Percentiles rank a stretch among this genome's conserved stretches.
Conservation (phyloP, 2,113 vertebrate species). For the Ctenodactylus gundi region DNA sequence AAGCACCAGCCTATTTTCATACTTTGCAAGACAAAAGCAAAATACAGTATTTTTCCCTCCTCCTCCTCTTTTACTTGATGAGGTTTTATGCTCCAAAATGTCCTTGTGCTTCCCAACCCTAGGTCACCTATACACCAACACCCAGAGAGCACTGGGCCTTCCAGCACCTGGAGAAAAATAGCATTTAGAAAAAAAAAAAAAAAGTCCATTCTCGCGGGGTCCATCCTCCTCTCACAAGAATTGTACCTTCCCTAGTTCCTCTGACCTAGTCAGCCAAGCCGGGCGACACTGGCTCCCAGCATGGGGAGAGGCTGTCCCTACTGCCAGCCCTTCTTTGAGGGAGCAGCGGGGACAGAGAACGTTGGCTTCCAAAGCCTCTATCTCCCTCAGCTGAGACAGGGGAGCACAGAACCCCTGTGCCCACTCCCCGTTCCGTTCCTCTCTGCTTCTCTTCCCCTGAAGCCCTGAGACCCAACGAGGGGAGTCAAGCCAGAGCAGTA, state of each 20-base stretch:
- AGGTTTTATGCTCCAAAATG: not conserved
- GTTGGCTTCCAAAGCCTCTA: not conserved
- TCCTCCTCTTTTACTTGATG: conserved; percentile 10
- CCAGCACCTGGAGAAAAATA: not conserved
- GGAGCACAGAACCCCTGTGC: not conserved
- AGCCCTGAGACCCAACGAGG: conserved; percentile 13
- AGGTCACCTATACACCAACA: not conserved
- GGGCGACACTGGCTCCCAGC: not conserved
- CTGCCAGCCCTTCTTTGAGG: not conserved
- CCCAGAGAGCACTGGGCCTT: not conserved
- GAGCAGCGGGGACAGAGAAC: accelerated
- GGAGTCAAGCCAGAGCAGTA: not conserved
- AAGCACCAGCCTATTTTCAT: not conserved
- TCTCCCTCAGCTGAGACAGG: not conserved
- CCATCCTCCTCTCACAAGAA: conserved; percentile 19
- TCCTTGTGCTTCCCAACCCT: not conserved
- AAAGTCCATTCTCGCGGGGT: not conserved
- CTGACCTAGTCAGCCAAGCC: not conserved
- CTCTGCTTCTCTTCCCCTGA: not conserved
- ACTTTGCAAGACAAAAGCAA: conserved; percentile 41
- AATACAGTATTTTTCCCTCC: not conserved
- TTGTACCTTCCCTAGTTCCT: not conserved
- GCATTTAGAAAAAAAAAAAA: not conserved
- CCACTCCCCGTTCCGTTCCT: not conserved
- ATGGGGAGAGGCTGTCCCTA: not conserved